phyloP scores from a whole-genome alignment of 92 coral and sea anemone genomes.

The Parazoanthus darwini region DNA sequence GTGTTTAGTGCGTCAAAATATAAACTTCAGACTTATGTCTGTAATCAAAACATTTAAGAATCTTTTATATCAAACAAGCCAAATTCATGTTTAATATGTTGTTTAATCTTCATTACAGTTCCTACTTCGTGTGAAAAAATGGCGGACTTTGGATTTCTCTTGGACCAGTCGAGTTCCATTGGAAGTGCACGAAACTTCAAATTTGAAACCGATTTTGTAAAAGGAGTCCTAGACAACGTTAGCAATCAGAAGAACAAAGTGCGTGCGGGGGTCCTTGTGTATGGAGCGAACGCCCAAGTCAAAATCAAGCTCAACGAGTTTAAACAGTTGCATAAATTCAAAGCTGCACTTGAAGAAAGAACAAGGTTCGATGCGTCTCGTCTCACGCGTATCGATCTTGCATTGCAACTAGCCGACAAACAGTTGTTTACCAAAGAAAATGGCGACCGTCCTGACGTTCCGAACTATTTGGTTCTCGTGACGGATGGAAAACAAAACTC shows the following conservation, averaged over 20 bases:
- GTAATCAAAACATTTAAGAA: not conserved
- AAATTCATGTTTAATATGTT: not conserved
- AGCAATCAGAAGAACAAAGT: not conserved
- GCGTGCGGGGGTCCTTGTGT: conserved; percentile 13
- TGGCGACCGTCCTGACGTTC: conserved; percentile 30
- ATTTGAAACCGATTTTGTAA: conserved; percentile 30
- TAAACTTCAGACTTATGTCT: too few relatives aligned
- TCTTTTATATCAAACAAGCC: not conserved
- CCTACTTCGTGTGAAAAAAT: conserved; percentile 9
- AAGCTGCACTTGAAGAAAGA: conserved; percentile 20
- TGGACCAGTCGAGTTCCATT: conserved; percentile 27
- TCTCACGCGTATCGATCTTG: conserved; percentile 15
- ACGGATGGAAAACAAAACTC: conserved; percentile 35
- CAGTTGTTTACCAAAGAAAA: conserved; percentile 18
- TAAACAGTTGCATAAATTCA: not conserved
- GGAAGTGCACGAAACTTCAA: not conserved
- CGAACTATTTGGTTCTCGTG: conserved; percentile 35
- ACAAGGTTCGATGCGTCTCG: not conserved
- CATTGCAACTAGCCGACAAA: not conserved
- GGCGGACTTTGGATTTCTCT: conserved; percentile 27
- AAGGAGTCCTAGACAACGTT: conserved; percentile 9
- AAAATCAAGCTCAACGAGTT: conserved; percentile 27
- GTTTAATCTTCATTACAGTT: not conserved
- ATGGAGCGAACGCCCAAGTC: not conserved
- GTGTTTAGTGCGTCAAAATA: too few relatives aligned